Base-by-base conservation (phyloP, 2,797 vertebrate species). In the Spheniscus humboldti region DNA sequence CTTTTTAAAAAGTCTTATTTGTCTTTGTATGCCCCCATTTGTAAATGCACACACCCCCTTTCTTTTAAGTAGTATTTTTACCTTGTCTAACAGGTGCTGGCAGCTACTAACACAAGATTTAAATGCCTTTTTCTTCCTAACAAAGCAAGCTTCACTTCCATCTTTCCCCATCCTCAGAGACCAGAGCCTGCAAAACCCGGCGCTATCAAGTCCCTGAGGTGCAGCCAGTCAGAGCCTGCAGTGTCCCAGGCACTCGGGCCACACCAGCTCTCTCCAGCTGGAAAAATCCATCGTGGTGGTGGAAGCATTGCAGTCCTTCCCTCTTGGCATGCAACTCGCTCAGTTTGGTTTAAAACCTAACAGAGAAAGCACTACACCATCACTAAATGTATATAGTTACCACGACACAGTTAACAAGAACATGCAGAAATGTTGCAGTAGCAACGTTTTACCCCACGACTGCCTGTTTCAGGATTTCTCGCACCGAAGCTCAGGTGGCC, bases 11-110 rank as follows among this genome's bases (percentile, higher is more conserved):
- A 25, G 18, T 48, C 55, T 78, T 56, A 45, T 11, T 64, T 86
- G 66, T 78, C 53, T 96, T 74, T 60, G 5, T 67, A 41, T 6
- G n/a, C 18, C 35, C 31, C 22, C 19, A 50, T 16, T 14, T n/a
- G 30, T 47, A 82, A 88, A 88, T 24, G 82, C 27, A 30, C 41
- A 23, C 28, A 27, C 13, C 35, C 28, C 13, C 11, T 67, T 63
- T 77, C 62, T 78, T 82, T 75, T 25, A 83, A 88, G 45, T 9
- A 75, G 13, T 43, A 73, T 48, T 88, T 90, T 64, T 59, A 85
- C 68, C 48, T 74, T 48, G 30, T 53, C 66, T 69, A 48, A 16
- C 2, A 12, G 48, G 37, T 35, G 45, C 82, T 52, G 27, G 35
- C 52, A 94, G 64, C 64, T 62, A 60, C 37, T 55, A 45, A 43